phyloP scores from a whole-genome alignment of 2,113 vertebrate species.

The Clupea harengus region DNA sequence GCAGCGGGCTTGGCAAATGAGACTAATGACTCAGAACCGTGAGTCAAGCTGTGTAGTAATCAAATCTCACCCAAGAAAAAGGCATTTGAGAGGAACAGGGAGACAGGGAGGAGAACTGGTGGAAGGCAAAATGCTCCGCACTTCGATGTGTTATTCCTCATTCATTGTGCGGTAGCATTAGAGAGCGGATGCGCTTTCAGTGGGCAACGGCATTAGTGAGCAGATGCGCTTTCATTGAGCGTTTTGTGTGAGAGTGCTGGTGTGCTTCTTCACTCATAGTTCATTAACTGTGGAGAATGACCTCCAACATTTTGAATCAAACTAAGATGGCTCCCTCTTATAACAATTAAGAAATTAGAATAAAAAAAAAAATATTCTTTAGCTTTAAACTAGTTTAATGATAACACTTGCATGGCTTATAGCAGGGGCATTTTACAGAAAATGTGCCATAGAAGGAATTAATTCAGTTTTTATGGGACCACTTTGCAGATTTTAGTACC shows the following conservation, averaged over 20 bases:
- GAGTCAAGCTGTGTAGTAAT: constrained; percentile 72
- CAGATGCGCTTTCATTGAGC: too few species aligned
- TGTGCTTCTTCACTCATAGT: not conserved
- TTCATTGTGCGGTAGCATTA: not conserved
- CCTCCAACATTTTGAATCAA: not conserved
- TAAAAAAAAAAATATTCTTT: not conserved
- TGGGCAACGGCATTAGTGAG: not conserved
- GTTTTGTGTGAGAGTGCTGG: not conserved
- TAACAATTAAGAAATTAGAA: not conserved
- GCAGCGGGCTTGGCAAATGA: constrained; percentile 58
- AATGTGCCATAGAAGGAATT: not conserved
- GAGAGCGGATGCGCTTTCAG: not conserved
- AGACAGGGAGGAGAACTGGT: not conserved
- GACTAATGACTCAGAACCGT: constrained; percentile 73
- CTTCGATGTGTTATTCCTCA: not conserved
- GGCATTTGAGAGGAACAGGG: constrained; percentile 42
- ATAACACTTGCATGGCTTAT: not conserved
- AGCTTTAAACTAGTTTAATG: not conserved
- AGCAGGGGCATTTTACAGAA: not conserved
- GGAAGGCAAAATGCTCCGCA: not conserved
- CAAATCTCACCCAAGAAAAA: constrained; percentile 49
- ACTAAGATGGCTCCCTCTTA: not conserved
- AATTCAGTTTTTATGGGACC: not conserved
- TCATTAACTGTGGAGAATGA: not conserved
- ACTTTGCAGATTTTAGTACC: not conserved